These are phyloP conservation scores for Lepus americanus DNA, from an alignment of 2,113 vertebrate genomes.

Conservation along the genomic window DNA sequence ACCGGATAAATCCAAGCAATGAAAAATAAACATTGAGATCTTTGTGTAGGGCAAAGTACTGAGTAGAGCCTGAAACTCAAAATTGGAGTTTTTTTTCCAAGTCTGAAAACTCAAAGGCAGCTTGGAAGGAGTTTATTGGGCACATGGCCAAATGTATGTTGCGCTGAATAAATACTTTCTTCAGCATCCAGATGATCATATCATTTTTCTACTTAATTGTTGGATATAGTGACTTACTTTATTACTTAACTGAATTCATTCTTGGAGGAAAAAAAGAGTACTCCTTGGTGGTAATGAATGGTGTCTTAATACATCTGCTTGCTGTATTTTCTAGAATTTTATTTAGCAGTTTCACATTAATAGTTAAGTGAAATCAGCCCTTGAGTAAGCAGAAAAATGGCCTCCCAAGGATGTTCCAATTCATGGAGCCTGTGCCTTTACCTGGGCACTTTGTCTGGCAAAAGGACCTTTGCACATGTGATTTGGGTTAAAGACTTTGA, in stretches of 20 bases:
- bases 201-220: neutral
- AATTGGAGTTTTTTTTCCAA: too few species aligned
- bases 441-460: neutral
- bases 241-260: neutral
- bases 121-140: too few species aligned
- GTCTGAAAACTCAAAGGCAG: too few species aligned
- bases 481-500: neutral
- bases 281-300: neutral
- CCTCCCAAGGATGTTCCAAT: neutral
- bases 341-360: neutral
- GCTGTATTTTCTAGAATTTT: neutral
- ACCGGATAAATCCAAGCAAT: too few species aligned
- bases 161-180: neutral
- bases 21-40: too few species aligned
- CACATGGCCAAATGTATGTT: neutral
- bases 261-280: conserved; percentile 10
- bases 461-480: neutral
- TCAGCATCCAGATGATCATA: neutral
- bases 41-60: too few species aligned
- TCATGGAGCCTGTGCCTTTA: neutral
- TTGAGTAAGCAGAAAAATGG: neutral
- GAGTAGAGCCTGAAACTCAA: too few species aligned
- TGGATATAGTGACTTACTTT: conserved; percentile 3
- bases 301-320: neutral
- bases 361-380: neutral